Evolutionary conservation across 2,797 vertebrate species (phyloP).

Genomic region (Micromesistius poutassou): DNA sequence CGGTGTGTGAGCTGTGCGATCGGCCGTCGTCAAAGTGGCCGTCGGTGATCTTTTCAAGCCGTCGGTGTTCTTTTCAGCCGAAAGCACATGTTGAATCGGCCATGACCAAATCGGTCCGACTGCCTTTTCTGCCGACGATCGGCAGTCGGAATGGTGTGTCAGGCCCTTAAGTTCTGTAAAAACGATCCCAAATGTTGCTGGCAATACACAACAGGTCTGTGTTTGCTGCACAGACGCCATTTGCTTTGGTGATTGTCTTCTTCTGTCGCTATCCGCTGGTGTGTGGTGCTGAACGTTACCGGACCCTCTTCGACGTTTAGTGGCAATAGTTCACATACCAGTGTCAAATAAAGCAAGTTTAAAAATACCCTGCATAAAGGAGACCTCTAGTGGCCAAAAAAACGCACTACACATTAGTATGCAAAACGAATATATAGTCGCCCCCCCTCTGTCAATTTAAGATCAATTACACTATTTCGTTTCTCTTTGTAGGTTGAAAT

Average conservation of each 20-base stretch:
- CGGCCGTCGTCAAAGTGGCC: too few species aligned
- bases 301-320: not conserved
- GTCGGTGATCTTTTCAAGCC: too few species aligned
- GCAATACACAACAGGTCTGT: not conserved
- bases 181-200: not conserved
- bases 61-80: too few species aligned
- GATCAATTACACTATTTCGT: not conserved
- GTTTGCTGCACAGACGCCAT: not conserved
- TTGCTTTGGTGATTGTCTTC: not conserved
- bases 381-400: not conserved
- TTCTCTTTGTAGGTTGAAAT: not conserved
- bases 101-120: too few species aligned
- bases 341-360: not conserved
- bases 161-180: not conserved
- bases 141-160: too few species aligned
- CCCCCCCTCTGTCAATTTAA: not conserved
- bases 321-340: not conserved
- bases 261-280: too few species aligned
- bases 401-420: not conserved
- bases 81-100: too few species aligned
- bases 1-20: too few species aligned
- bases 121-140: too few species aligned
- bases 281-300: not conserved
- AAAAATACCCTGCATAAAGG: not conserved
- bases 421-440: not conserved